Conservation (phyloP, 2,113 vertebrate species). For the Callochromis pleurospilus region DNA sequence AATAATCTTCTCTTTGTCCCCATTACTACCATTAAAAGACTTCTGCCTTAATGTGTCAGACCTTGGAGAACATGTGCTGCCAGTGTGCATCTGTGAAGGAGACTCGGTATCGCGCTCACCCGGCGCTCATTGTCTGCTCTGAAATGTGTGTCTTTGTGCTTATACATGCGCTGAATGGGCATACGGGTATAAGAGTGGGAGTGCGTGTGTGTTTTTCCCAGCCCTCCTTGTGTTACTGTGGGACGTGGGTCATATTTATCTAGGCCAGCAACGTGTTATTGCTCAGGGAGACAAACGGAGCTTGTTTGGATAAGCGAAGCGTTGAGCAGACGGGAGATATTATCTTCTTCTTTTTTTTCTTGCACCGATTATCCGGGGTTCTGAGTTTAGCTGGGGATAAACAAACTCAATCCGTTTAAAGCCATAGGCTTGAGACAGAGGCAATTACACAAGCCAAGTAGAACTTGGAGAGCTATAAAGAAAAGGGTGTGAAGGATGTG, state of each 20-base stretch:
- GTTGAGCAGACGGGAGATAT: slow-evolving; percentile 53
- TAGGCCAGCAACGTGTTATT: slow-evolving; percentile 50
- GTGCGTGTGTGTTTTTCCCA: slow-evolving; percentile 63
- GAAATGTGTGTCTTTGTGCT: slow-evolving; percentile 28
- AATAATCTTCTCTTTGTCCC: neutral
- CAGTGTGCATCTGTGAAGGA: neutral
- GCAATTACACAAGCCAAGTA: slow-evolving; percentile 6
- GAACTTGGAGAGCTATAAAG: slow-evolving; percentile 6
- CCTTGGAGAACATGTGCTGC: neutral
- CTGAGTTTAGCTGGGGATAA: slow-evolving; percentile 34
- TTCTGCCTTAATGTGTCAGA: slow-evolving; percentile 3
- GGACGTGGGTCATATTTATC: slow-evolving; percentile 63
- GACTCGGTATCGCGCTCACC: neutral
- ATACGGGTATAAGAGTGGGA: neutral
- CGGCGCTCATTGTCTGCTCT: neutral
- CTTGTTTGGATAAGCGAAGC: slow-evolving; percentile 54
- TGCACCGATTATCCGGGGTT: slow-evolving; percentile 17
- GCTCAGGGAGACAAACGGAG: slow-evolving; percentile 47
- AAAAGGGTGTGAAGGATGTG: neutral
- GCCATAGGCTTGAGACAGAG: slow-evolving; percentile 9
- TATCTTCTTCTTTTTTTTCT: neutral
- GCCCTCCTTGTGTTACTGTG: slow-evolving; percentile 13
- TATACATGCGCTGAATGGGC: neutral
- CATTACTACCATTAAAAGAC: neutral
- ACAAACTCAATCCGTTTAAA: slow-evolving; percentile 38